Conservation (phyloP, 92 coral and sea anemone genomes). For the Pocillopora grandis region DNA sequence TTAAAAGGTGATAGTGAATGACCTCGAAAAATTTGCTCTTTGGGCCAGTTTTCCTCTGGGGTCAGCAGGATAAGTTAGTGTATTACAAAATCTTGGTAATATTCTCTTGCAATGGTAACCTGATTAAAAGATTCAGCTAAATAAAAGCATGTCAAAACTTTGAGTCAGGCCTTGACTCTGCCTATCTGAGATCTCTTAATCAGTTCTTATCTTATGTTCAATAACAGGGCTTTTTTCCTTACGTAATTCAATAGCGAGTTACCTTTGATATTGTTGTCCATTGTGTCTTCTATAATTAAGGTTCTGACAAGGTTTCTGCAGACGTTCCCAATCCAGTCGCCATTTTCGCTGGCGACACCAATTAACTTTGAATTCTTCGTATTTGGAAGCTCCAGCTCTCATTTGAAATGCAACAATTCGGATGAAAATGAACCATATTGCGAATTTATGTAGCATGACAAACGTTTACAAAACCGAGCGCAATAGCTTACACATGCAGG, state of each 20-base stretch:
- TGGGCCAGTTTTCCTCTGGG: no score
- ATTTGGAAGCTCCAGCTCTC: slow-evolving; percentile 9
- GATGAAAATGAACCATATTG: slow-evolving; percentile 14
- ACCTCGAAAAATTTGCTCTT: no score
- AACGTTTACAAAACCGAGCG: background rate
- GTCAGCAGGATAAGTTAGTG: no score
- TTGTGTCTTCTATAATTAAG: slow-evolving; percentile 16
- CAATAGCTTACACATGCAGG: background rate
- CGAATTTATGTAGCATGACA: slow-evolving; percentile 25
- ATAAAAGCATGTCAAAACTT: no score
- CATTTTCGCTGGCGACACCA: slow-evolving; percentile 66
- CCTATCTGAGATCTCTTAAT: no score
- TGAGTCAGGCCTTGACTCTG: no score
- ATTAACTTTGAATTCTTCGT: slow-evolving; percentile 46
- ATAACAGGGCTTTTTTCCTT: background rate
- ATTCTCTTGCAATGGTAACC: no score
- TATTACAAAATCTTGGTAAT: no score
- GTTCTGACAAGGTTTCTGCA: slow-evolving; percentile 46
- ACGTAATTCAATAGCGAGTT: background rate
- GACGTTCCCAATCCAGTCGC: slow-evolving; percentile 52
- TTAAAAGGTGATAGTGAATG: no score
- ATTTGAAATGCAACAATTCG: slow-evolving; percentile 3
- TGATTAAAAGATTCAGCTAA: no score
- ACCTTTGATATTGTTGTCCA: slow-evolving; percentile 16
- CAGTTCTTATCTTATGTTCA: no score